These are phyloP conservation scores for Cacoxenus indagator DNA, from an alignment of 2,888 invertebrate species.

Conservation along the genomic window DNA sequence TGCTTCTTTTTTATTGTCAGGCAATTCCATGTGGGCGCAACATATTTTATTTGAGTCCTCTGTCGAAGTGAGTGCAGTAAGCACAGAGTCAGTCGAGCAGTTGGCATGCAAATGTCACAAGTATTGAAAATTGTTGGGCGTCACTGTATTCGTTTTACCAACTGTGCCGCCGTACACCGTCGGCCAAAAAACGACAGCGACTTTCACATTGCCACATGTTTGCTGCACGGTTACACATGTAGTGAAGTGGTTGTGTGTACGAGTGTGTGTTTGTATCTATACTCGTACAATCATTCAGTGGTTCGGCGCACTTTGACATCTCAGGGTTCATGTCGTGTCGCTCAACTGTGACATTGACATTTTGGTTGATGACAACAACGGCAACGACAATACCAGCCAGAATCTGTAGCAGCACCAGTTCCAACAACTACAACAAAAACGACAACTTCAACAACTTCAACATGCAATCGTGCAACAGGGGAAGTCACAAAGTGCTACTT, in stretches of 20 bases:
- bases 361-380: conserved; percentile 28
- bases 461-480: conserved; percentile 10
- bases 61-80: neutral
- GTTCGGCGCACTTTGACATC: conserved; percentile 23
- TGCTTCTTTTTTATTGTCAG: neutral
- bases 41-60: conserved; percentile 11
- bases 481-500: conserved; percentile 6
- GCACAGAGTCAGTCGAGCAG: neutral
- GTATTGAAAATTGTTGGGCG: conserved; percentile 15
- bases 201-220: neutral
- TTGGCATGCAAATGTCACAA: conserved; percentile 15
- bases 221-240: conserved; percentile 3
- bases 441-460: conserved; percentile 10
- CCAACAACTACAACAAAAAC: neutral
- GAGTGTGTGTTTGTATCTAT: neutral
- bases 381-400: neutral
- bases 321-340: conserved; percentile 39
- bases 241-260: neutral
- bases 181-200: neutral
- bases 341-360: conserved; percentile 44
- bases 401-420: neutral
- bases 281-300: conserved; percentile 13
- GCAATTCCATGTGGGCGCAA: conserved; percentile 17
- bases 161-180: neutral
- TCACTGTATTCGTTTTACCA: neutral